Base-by-base conservation (phyloP, 2,113 vertebrate species). In the Eulemur rufifrons region DNA sequence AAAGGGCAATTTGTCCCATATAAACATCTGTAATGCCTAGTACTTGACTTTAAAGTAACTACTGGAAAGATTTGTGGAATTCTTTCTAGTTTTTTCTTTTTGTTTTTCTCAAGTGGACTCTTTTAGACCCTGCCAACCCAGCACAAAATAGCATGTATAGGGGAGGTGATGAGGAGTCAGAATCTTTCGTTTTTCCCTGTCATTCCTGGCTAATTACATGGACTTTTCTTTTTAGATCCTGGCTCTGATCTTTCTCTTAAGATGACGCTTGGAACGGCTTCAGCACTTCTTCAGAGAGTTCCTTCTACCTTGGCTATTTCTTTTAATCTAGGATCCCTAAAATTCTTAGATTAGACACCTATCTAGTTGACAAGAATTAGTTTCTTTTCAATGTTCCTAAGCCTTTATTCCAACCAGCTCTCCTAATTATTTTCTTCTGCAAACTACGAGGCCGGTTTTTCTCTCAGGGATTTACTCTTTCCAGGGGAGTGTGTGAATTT, bases 41-140 rank as follows among this genome's bases (percentile, higher is more conserved):
- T 54, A 77, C 5, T 81, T 89, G 66, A 68, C 50, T 96, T 56
- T 86, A 42, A 64, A 87, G 52, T 71, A 80, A 68, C 64, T 92
- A 23, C 21, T 34, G 56, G 23, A 42, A 84, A 61, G 50, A 73
- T 45, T 13, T 23, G 23, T 45, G 29, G 39, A 73, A 64, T 73
- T 68, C 29, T 87, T 95, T 77, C 37, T 86, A 34, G 21, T 80
- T 85, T 66, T 45, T 87, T 95, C 42, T 61, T 92, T 89, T 89
- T 77, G 80, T 34, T 9, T 91, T 32, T 91, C 66, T 59, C 0
- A 32, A 14, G 42, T 34, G 3, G 12, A 45, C 14, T 63, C 23
- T 86, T 54, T 71, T 17, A 21, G 64, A 59, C 20, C 14, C 37
- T 68, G 39, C 71, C 68, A 13, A 27, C 34, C 18, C 25, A 92